Evolutionary conservation across 2,888 invertebrate species (phyloP).

Genomic region (Nomada ferruginata): DNA sequence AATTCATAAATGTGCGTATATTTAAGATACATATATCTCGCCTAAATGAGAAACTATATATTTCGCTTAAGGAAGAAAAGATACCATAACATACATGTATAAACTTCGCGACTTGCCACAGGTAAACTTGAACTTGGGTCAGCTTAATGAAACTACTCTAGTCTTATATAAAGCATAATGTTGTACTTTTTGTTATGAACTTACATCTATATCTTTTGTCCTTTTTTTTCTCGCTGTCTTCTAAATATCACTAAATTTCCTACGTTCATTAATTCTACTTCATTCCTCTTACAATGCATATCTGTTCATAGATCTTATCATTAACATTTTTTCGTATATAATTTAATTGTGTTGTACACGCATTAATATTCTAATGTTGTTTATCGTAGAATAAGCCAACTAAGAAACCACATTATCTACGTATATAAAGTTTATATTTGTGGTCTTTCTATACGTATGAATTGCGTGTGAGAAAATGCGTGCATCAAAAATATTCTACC

Average conservation of each 20-base stretch:
- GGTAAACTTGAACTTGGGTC: neutral
- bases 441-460: conserved; percentile 25
- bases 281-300: conserved; percentile 3
- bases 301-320: neutral
- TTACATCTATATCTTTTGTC: neutral
- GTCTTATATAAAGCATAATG: neutral
- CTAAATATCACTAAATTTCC: neutral
- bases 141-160: neutral
- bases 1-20: conserved; percentile 41
- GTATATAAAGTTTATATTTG: conserved; percentile 9
- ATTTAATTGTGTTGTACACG: neutral
- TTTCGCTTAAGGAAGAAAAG: conserved; percentile 2
- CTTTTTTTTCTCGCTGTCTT: neutral
- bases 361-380: conserved; percentile 9
- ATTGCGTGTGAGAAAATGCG: conserved; percentile 6
- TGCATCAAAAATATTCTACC: conserved; percentile 13
- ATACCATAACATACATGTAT: neutral
- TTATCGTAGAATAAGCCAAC: conserved; percentile 13
- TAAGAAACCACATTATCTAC: conserved; percentile 18
- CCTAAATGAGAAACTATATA: neutral
- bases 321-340: neutral
- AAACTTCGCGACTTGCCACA: neutral
- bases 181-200: neutral
- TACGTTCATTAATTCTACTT: conserved; percentile 1
- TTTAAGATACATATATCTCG: neutral